Conservation (phyloP, 2,888 invertebrate species). For the Philopedon plagiatum region DNA sequence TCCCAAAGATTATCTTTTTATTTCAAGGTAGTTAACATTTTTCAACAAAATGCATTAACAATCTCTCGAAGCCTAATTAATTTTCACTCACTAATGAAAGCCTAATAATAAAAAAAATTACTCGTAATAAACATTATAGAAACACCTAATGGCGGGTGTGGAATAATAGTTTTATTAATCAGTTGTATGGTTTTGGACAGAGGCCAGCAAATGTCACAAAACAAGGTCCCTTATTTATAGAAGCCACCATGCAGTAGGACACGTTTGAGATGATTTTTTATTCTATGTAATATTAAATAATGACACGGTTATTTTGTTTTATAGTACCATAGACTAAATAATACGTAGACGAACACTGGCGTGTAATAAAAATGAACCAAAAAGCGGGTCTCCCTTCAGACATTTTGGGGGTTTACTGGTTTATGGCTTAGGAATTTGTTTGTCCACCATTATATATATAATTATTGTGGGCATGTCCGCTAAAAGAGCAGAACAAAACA, state of each 20-base stretch:
- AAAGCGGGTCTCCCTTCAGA: too few species aligned
- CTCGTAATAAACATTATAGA: background rate
- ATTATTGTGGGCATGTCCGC: too few species aligned
- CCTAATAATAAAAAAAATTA: background rate
- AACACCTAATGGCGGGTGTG: background rate
- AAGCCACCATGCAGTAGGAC: conserved; percentile 16
- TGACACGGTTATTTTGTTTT: background rate
- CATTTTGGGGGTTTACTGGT: too few species aligned
- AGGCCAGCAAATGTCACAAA: conserved; percentile 48
- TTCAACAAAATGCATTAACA: background rate
- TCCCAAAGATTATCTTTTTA: too few species aligned
- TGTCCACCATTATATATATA: too few species aligned
- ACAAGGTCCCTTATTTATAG: conserved; percentile 52
- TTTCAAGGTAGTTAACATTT: background rate
- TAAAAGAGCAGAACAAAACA: too few species aligned
- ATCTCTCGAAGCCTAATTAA: background rate
- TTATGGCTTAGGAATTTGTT: too few species aligned
- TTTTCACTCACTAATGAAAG: background rate
- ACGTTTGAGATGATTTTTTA: conserved; percentile 23
- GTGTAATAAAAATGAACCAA: too few species aligned
- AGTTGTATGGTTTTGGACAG: conserved; percentile 37
- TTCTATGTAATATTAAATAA: conserved; percentile 4
- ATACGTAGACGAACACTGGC: too few species aligned
- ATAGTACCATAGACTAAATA: too few species aligned
- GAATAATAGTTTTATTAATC: conserved; percentile 40